Evolutionary conservation across 2,113 vertebrate species (phyloP).

Genomic region (Seriola dumerili): DNA sequence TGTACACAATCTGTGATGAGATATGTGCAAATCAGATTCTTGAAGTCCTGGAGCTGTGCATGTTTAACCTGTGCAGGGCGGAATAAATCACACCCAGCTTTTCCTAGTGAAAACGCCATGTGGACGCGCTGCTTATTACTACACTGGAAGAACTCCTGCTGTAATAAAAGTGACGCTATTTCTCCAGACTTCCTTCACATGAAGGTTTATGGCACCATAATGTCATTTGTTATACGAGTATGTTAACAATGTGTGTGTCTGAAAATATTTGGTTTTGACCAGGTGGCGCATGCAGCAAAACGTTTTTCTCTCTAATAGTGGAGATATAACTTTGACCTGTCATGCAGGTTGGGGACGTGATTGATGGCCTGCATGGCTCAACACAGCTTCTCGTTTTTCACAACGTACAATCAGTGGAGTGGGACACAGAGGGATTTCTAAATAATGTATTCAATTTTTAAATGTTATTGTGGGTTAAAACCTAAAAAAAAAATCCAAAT

Average conservation of each 20-base stretch:
- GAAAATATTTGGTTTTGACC: constrained; percentile 78
- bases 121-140: constrained; percentile 42
- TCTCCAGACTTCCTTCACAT: constrained; percentile 76
- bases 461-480: neutral
- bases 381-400: constrained; percentile 64
- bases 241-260: constrained; percentile 62
- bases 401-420: constrained; percentile 23
- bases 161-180: constrained; percentile 74
- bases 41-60: constrained; percentile 42
- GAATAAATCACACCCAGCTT: constrained; percentile 81
- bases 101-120: constrained; percentile 55
- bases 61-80: constrained; percentile 59
- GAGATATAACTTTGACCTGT: constrained; percentile 45
- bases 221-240: constrained; percentile 72
- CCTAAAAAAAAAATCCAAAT: neutral
- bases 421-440: neutral
- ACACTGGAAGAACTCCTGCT: constrained; percentile 23
- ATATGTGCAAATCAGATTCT: constrained; percentile 76
- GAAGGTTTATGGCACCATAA: constrained; percentile 71
- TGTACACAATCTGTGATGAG: constrained; percentile 66
- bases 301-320: constrained; percentile 51
- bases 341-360: constrained; percentile 64
- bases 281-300: constrained; percentile 72
- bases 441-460: neutral
- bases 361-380: constrained; percentile 63